Evolutionary conservation across 2,113 vertebrate genomes (phyloP).

Genomic region (Phalacrocorax brasilianus): DNA sequence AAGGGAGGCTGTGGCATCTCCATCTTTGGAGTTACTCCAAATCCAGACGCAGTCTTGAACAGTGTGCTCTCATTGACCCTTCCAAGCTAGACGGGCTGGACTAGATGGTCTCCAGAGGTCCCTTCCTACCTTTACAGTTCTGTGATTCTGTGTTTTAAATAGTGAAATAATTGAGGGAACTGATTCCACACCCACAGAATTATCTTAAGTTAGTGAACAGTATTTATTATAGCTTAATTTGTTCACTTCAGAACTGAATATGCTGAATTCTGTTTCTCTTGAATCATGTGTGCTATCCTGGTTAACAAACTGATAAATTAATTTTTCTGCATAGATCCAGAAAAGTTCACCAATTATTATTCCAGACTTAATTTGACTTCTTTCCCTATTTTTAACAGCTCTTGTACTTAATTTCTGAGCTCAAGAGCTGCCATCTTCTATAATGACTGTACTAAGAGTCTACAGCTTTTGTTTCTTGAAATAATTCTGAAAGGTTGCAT

Average conservation of each 20-base stretch:
- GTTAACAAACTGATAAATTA: not conserved
- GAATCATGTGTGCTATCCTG: not conserved
- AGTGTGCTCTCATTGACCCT: not conserved
- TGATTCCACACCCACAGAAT: not conserved
- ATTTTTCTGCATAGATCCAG: not conserved
- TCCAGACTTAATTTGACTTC: not conserved
- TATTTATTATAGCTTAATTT: not conserved
- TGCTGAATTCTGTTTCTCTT: not conserved
- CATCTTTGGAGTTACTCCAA: not conserved
- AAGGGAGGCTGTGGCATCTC: not conserved
- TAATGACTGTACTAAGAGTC: not conserved
- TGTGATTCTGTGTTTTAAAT: not conserved
- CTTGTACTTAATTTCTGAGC: not conserved
- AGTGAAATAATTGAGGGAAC: not conserved
- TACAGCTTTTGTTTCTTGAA: not conserved
- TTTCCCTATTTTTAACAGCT: slow-evolving; percentile 9
- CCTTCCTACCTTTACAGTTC: not conserved
- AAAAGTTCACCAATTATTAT: not conserved
- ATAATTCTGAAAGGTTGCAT: not conserved
- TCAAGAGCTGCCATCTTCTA: not conserved
- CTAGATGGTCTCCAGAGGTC: not conserved
- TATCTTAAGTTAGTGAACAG: not conserved
- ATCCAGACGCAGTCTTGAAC: not conserved
- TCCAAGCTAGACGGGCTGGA: not conserved
- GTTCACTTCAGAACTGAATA: not conserved